These are phyloP conservation scores for Rhodinocichla rosea DNA, from an alignment of 2,113 vertebrate species.

Conservation along the genomic window DNA sequence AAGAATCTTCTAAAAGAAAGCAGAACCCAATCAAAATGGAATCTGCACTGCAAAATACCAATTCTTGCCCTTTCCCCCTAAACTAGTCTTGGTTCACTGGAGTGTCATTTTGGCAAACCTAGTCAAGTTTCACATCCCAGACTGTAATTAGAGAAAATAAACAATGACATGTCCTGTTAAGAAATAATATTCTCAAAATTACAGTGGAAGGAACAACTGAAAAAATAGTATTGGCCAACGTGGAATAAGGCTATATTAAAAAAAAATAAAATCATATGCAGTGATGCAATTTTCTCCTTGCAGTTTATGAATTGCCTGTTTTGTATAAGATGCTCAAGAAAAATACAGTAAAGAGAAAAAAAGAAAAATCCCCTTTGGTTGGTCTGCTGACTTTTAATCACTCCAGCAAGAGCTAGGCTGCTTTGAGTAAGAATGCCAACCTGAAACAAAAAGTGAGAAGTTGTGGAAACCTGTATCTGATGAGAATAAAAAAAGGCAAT, in stretches of 20 bases:
- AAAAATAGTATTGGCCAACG: neutral
- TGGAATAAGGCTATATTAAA: neutral
- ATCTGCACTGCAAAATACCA: neutral
- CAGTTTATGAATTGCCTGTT: neutral
- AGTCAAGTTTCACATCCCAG: neutral
- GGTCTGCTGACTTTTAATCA: neutral
- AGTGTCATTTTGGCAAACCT: neutral
- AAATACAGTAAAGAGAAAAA: neutral
- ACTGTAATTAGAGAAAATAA: constrained; percentile 9
- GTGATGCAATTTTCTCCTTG: neutral
- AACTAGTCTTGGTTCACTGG: neutral
- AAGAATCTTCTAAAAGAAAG: neutral
- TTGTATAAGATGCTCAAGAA: neutral
- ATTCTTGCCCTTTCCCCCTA: neutral
- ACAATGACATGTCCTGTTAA: neutral
- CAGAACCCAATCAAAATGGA: neutral
- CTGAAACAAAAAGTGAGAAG: neutral
- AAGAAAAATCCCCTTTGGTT: neutral
- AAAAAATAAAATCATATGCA: neutral
- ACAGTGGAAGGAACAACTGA: neutral
- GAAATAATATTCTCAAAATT: neutral
- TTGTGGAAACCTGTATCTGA: neutral
- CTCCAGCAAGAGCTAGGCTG: neutral
- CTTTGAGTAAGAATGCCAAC: neutral
- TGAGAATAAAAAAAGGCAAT: neutral